Conservation (phyloP, 1,140 invertebrate species). For the Micrasema minimum region DNA sequence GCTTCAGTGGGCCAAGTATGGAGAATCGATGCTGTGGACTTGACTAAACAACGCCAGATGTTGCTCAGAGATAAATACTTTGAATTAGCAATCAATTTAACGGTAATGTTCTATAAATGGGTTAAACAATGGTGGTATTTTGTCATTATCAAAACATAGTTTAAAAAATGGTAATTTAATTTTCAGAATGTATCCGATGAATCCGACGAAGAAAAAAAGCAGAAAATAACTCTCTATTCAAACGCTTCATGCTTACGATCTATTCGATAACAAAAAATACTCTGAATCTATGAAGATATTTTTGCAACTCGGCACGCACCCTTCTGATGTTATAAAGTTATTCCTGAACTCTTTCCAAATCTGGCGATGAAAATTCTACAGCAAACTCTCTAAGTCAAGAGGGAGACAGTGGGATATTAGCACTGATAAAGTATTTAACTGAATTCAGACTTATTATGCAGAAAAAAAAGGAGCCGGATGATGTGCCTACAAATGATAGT, state of each 20-base stretch:
- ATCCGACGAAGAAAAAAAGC: conserved; percentile 80
- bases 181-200: conserved; percentile 86
- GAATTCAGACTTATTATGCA: conserved; percentile 74
- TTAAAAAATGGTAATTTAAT: neutral
- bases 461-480: conserved; percentile 57
- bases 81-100: conserved; percentile 91
- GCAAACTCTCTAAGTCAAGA: conserved; percentile 74
- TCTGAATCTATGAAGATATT: conserved; percentile 92
- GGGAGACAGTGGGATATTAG: conserved; percentile 85
- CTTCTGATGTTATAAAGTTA: conserved; percentile 92
- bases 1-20: conserved; percentile 89
- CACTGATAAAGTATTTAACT: conserved; percentile 90
- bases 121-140: neutral
- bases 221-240: conserved; percentile 88
- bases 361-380: conserved; percentile 59
- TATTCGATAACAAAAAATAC: conserved; percentile 90
- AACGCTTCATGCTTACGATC: conserved; percentile 88
- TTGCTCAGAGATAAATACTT: conserved; percentile 91
- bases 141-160: neutral
- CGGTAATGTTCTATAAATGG: conserved; percentile 70
- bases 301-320: conserved; percentile 88
- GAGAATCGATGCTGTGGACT: conserved; percentile 82
- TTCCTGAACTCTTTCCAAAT: conserved; percentile 88
- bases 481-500: conserved; percentile 53
- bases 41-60: conserved; percentile 83